These are phyloP conservation scores for Zonitis immaculata DNA, from an alignment of 2,888 invertebrate species.

Conservation along the genomic window DNA sequence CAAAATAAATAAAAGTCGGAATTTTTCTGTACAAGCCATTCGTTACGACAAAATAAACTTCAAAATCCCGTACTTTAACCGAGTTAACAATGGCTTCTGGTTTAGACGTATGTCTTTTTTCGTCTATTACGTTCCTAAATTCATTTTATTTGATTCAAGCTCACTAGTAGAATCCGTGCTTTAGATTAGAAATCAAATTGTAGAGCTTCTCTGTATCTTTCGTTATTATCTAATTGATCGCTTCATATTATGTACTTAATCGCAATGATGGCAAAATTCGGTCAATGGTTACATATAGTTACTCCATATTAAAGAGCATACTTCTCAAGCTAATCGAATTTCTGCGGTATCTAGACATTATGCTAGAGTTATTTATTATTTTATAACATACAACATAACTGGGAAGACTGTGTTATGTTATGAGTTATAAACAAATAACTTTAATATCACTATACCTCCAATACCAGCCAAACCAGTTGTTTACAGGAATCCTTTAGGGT, in stretches of 20 bases:
- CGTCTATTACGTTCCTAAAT: neutral
- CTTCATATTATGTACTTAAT: neutral
- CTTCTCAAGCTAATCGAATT: slow-evolving; percentile 15
- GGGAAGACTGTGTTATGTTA: slow-evolving; percentile 5
- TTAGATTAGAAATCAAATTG: neutral
- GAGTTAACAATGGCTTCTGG: neutral
- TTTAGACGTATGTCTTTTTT: neutral
- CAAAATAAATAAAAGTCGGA: neutral
- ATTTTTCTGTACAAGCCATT: neutral
- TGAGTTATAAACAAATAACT: neutral
- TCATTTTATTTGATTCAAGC: neutral
- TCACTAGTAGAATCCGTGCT: neutral
- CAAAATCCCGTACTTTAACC: neutral
- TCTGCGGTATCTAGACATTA: slow-evolving; percentile 11
- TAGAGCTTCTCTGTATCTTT: neutral
- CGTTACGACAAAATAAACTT: neutral
- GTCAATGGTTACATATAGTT: slow-evolving; percentile 11
- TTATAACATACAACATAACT: slow-evolving; percentile 15
- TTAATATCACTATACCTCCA: neutral
- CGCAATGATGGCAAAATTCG: slow-evolving; percentile 8
- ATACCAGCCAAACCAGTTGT: slow-evolving; percentile 5
- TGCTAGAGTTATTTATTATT: slow-evolving; percentile 16
- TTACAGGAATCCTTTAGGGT: neutral
- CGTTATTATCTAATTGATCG: too few relatives aligned
- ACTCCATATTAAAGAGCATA: slow-evolving; percentile 14